Evolutionary conservation across 2,888 invertebrate species (phyloP), one percentile per base, ranked within the genome.

Genomic region (Trachelus tabidus): DNA sequence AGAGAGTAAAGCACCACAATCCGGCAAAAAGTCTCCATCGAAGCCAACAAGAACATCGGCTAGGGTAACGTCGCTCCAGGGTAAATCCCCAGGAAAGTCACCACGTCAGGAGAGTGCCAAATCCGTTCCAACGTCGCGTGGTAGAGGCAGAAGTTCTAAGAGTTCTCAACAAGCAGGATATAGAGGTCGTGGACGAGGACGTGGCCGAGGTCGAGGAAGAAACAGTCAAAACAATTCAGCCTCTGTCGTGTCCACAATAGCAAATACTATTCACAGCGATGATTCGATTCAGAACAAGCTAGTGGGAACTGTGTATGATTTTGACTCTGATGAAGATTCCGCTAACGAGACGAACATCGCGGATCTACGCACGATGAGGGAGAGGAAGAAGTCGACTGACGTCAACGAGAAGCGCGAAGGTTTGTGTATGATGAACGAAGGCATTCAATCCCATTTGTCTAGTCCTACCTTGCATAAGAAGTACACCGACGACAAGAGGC

Each of bases 221-320:
- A 86, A 87, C 69, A 79, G 37, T 80, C 86, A 85, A 76, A 87
- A 80, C 76, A 77, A 84, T 0, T 78, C 83, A 12, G 80, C 85
- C 23, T 73, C 85, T 3, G 73, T 86, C 71, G 77, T 86, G 11
- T 79, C 85, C 11, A 83, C 83, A 4, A 79, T 87, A 56, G 78
- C 83, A 0, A 86, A 85, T 76, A 81, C 84, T 1, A 89, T 93
- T 69, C 93, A 94, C 78, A 93, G 92, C 85, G 93, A 94, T 34
- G 95, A 95, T 85, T 95, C 96, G 3, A 96, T 96, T 80, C 96
- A 95, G 82, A 96, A 95, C 89, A 97, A 96, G 89, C 92, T 97
- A 68, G 95, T 95, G 11, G 97, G 97, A 12, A 97, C 97, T 3
- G 97, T 97, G 2, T 98, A 97, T 87, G 98, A 96, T 90, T 94